phyloP scores from a whole-genome alignment of 2,797 vertebrate species.

The Streptopelia turtur region DNA sequence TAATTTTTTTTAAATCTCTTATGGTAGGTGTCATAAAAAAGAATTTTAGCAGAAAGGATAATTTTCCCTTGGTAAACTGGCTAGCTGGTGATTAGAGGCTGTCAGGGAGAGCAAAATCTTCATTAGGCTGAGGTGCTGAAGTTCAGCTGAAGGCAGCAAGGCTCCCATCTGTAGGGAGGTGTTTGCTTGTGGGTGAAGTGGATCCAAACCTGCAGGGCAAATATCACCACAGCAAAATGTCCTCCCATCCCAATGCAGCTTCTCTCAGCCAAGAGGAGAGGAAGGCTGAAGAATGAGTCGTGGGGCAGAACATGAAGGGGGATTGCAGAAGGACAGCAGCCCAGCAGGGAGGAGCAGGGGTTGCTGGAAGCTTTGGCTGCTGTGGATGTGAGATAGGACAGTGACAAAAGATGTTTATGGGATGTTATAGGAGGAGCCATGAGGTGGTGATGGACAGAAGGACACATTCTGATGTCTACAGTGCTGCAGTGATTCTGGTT shows the following conservation, averaged over 20 bases:
- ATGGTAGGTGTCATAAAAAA: constrained; percentile 63
- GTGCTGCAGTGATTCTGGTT: background rate
- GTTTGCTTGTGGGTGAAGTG: background rate
- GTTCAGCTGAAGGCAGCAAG: background rate
- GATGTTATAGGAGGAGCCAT: background rate
- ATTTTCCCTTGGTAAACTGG: constrained; percentile 6
- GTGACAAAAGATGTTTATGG: background rate
- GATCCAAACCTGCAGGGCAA: background rate
- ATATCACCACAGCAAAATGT: background rate
- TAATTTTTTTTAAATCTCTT: constrained; percentile 59
- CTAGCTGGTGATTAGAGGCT: constrained; percentile 36
- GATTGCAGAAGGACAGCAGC: fast-evolving
- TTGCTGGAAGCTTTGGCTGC: background rate
- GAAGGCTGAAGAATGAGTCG: background rate
- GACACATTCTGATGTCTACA: background rate
- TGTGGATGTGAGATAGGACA: background rate
- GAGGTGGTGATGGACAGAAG: background rate
- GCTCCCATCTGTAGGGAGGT: background rate
- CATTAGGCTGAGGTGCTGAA: background rate
- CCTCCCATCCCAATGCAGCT: background rate
- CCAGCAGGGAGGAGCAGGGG: background rate
- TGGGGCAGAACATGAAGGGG: background rate
- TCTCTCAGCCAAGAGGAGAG: background rate
- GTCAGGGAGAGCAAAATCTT: constrained; percentile 15
- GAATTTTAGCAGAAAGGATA: constrained; percentile 62